Evolutionary conservation across 2,113 vertebrate species (phyloP).

Genomic region (Hypomesus transpacificus): DNA sequence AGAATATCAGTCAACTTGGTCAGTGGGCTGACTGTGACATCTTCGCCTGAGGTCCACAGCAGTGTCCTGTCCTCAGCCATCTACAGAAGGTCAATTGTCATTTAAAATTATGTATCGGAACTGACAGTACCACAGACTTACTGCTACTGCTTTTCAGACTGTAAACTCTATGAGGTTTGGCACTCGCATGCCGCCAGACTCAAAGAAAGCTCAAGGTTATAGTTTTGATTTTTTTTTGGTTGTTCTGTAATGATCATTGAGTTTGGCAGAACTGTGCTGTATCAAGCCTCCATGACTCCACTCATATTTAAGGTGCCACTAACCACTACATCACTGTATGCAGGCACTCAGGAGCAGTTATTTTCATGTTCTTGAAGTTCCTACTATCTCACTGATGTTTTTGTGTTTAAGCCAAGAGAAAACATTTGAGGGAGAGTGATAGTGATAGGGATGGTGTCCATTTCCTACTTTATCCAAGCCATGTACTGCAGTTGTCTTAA

Average conservation of each 20-base stretch:
- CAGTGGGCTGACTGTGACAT: slow-evolving; percentile 47
- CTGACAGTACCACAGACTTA: slow-evolving; percentile 51
- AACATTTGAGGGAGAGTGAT: too few relatives aligned
- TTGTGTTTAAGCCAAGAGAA: too few relatives aligned
- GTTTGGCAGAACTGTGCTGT: slow-evolving; percentile 54
- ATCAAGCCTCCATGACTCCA: slow-evolving; percentile 28
- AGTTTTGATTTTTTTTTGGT: slow-evolving; percentile 38
- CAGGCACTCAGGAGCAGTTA: too few relatives aligned
- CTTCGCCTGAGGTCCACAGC: slow-evolving; percentile 51
- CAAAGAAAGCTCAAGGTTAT: slow-evolving; percentile 49
- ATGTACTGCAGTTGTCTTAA: neutral
- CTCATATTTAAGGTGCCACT: slow-evolving; percentile 30
- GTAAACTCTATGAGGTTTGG: slow-evolving; percentile 52
- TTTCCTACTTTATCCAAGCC: too few relatives aligned
- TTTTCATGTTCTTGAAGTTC: too few relatives aligned
- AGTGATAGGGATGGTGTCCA: too few relatives aligned
- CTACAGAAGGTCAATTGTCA: slow-evolving; percentile 72
- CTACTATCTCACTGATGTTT: too few relatives aligned
- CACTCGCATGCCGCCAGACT: slow-evolving; percentile 30
- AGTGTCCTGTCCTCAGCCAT: slow-evolving; percentile 49
- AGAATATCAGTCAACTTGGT: slow-evolving; percentile 54
- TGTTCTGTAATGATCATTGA: slow-evolving; percentile 53
- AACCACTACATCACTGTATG: neutral
- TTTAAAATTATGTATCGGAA: slow-evolving; percentile 53
- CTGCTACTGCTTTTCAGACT: slow-evolving; percentile 41